Evolutionary conservation across 2,888 invertebrate species (phyloP).

Genomic region (Eupithecia inturbata): DNA sequence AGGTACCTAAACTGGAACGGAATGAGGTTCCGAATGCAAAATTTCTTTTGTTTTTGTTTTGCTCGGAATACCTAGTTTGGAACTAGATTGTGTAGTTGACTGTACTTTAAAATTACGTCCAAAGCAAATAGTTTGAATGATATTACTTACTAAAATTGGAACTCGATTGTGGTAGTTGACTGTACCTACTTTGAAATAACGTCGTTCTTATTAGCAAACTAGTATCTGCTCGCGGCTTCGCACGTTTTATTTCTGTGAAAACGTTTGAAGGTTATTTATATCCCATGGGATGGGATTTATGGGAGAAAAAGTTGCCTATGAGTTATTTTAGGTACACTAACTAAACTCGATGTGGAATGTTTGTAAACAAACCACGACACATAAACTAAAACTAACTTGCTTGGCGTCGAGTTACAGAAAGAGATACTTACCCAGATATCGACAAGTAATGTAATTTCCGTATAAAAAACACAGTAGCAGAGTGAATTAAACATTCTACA

Average conservation of each 20-base stretch:
- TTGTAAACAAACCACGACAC: too few species aligned
- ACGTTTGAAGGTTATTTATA: background rate
- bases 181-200: background rate
- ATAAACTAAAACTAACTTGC: too few species aligned
- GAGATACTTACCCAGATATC: too few species aligned
- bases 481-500: too few species aligned
- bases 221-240: background rate
- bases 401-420: too few species aligned
- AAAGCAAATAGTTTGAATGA: background rate
- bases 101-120: slow-evolving; percentile 8
- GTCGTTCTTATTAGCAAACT: background rate
- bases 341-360: too few species aligned
- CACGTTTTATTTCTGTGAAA: background rate
- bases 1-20: background rate
- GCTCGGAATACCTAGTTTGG: background rate
- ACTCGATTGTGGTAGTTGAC: slow-evolving; percentile 5
- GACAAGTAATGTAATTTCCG: too few species aligned
- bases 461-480: too few species aligned
- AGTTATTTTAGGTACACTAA: too few species aligned
- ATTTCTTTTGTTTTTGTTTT: background rate
- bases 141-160: background rate
- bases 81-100: slow-evolving; percentile 6
- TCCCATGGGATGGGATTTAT: background rate
- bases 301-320: background rate
- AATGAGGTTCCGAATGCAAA: background rate